Percentiles rank a stretch among this genome's conserved stretches.
Conservation (phyloP, 2,113 vertebrate genomes). For the Chaenogobius annularis region DNA sequence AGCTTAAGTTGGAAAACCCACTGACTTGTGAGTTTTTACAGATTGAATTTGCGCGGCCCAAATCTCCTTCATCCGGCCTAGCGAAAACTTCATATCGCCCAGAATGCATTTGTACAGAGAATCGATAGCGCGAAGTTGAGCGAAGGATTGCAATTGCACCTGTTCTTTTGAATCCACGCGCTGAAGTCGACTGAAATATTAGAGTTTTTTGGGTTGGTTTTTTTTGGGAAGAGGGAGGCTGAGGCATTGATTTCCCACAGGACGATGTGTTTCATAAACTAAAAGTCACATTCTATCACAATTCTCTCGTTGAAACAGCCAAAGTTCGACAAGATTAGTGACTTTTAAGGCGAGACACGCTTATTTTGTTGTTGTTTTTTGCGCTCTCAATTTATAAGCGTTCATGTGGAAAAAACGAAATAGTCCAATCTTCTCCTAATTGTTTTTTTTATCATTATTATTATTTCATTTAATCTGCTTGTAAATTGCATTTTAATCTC, state of each 20-base stretch:
- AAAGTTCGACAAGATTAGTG: neutral
- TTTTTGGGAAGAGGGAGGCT: neutral
- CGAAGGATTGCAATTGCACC: constrained; percentile 14
- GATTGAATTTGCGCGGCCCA: constrained; percentile 31
- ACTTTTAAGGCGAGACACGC: neutral
- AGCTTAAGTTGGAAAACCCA: constrained; percentile 7
- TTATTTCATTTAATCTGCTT: too few species aligned
- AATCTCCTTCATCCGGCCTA: constrained; percentile 16
- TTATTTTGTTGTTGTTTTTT: too few species aligned
- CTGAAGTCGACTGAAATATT: constrained; percentile 13
- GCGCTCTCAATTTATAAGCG: too few species aligned
- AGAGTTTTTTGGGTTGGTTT: constrained; percentile 30
- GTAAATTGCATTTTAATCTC: too few species aligned
- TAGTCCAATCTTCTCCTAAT: too few species aligned
- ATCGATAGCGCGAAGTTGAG: constrained; percentile 35
- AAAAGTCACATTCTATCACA: constrained; percentile 15
- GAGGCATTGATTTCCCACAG: constrained; percentile 35
- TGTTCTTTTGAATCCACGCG: neutral
- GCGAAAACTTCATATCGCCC: constrained; percentile 21
- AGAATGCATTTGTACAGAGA: constrained; percentile 32
- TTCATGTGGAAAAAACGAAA: too few species aligned
- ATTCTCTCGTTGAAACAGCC: neutral
- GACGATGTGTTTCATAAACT: constrained; percentile 35
- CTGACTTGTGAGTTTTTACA: constrained; percentile 21
- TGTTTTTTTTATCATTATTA: too few species aligned